Percentiles rank a stretch among this genome's conserved stretches.
Evolutionary conservation across 2,888 invertebrate species (phyloP).

Genomic region (Dolichopus griseipennis): DNA sequence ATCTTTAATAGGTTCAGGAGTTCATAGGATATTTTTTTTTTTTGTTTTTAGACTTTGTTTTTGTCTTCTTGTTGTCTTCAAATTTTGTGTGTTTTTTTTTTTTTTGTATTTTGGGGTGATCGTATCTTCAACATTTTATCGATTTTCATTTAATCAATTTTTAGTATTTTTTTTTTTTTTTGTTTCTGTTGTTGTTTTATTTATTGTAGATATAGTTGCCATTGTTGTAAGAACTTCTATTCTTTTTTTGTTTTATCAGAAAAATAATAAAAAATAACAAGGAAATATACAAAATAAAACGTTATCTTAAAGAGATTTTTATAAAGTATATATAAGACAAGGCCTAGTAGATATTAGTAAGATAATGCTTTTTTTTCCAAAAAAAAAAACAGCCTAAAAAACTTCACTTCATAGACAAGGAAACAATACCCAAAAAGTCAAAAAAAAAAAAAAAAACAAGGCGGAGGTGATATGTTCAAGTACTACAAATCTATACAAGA

Average conservation of each 20-base stretch:
- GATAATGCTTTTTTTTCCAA: background rate
- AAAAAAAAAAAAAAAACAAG: background rate
- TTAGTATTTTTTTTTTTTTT: background rate
- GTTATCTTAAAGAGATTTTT: background rate
- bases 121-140: background rate
- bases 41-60: background rate
- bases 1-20: background rate
- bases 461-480: background rate
- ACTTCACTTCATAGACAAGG: background rate
- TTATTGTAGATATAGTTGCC: background rate
- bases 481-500: background rate
- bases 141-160: slow-evolving; percentile 5
- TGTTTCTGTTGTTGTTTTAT: too few species aligned
- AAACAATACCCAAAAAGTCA: too few species aligned
- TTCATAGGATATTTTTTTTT: background rate
- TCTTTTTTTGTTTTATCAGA: background rate
- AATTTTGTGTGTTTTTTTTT: background rate
- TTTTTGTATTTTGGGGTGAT: background rate
- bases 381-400: background rate
- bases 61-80: too few species aligned
- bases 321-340: background rate
- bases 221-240: background rate
- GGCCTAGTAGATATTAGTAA: background rate
- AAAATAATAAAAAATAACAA: background rate
- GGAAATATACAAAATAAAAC: background rate